Evolutionary conservation across 2,113 vertebrate genomes (phyloP).

Genomic region (Nannobrachium achirus): DNA sequence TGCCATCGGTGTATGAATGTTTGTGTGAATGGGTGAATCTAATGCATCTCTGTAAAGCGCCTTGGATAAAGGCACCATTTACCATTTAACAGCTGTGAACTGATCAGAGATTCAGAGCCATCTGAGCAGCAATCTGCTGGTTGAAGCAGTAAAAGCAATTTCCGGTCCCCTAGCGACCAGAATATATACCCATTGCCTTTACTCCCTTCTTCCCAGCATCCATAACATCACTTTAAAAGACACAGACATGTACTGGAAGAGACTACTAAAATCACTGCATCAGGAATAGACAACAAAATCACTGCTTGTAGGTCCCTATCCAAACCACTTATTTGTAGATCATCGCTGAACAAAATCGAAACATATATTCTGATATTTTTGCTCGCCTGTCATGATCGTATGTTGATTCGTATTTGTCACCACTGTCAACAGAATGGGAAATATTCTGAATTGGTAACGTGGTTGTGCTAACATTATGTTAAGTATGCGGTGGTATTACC

Average conservation of each 20-base stretch:
- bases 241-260: not conserved
- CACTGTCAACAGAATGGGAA: not conserved
- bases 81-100: too few relatives aligned
- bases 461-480: not conserved
- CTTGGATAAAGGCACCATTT: too few relatives aligned
- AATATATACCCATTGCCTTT: too few relatives aligned
- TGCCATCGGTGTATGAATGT: too few relatives aligned
- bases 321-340: slow-evolving; percentile 33
- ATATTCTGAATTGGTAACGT: not conserved
- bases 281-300: not conserved
- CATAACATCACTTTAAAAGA: not conserved
- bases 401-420: not conserved
- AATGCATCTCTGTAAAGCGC: too few relatives aligned
- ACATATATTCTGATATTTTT: not conserved
- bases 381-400: not conserved
- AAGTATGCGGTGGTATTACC: not conserved
- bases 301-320: slow-evolving; percentile 21
- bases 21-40: too few relatives aligned
- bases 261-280: not conserved
- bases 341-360: slow-evolving; percentile 21
- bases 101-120: too few relatives aligned
- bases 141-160: too few relatives aligned
- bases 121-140: too few relatives aligned
- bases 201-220: too few relatives aligned
- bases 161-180: too few relatives aligned